Evolutionary conservation across 2,888 invertebrate genomes (phyloP), one percentile per base, ranked within the genome.

Genomic region (Anagyrus pseudococci): DNA sequence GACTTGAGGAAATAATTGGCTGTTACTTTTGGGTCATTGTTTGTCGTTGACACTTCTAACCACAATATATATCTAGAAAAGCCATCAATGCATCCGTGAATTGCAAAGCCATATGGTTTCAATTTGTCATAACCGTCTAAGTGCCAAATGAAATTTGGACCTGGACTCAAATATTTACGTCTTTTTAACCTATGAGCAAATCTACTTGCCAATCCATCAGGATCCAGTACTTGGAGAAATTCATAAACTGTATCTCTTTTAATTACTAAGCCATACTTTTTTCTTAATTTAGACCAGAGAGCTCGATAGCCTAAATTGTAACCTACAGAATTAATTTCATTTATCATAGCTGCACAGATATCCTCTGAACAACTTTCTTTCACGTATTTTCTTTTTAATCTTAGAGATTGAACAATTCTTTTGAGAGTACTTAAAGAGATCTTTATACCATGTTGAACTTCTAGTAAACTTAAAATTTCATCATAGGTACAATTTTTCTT

Each of bases 81-180:
- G 10, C 68, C 64, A 49, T 68, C 66, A n/a, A 66, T 56, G 25
- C 68, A 68, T 4, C 58, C 66, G 29, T 66, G 63, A 10, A 68
- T 58, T 3, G 65, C 46, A 46, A 66, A 63, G 6, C 67, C 66
- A 58, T 61, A 66, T 22, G 52, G 61, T 20, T 66, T 68, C 1
- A 68, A 22, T 55, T 68, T 66, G 29, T 68, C 66, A 33, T 66
- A 68, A 7, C 67, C 66, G 49, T 68, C 66, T 6, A 58, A 6
- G 40, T 68, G 67, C 63, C 63, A 68, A 8, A 61, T n/a, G 41
- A 63, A 66, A 50, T 66, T 66, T 6, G 65, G 67, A 22, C 66
- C 63, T 20, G 50, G 50, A 29, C 20, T 50, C 3, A 33, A 17
- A 22, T 58, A 58, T 8, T 26, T 26, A 19, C 57, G 33, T 25